phyloP scores from a whole-genome alignment of 2,888 invertebrate species.

The Drosophila prolongata region DNA sequence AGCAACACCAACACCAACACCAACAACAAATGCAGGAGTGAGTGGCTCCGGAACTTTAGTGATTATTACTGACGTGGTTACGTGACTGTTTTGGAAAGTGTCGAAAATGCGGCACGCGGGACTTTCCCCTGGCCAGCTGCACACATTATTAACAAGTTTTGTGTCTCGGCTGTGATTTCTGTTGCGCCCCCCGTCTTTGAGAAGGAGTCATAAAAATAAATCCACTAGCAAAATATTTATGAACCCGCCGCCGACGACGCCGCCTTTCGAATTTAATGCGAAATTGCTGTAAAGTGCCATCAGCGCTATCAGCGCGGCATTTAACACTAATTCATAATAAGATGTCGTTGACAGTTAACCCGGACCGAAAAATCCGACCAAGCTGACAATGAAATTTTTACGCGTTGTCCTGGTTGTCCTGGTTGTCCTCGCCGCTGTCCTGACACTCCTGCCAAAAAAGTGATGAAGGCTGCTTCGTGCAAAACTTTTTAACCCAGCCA shows the following conservation, averaged over 20 bases:
- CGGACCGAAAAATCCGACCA: slow-evolving; percentile 53
- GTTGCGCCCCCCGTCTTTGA: slow-evolving; percentile 24
- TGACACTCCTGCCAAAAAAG: slow-evolving; percentile 47
- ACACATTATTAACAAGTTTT: slow-evolving; percentile 70
- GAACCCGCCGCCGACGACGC: slow-evolving; percentile 37
- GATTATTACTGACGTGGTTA: slow-evolving; percentile 84
- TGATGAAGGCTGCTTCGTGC: slow-evolving; percentile 61
- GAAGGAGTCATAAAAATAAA: slow-evolving; percentile 70
- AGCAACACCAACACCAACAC: slow-evolving; percentile 10
- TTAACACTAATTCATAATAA: slow-evolving; percentile 82
- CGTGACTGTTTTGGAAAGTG: slow-evolving; percentile 84
- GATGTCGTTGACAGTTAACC: slow-evolving; percentile 81
- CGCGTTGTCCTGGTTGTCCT: slow-evolving; percentile 47
- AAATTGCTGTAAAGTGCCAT: slow-evolving; percentile 67
- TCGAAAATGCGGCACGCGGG: slow-evolving; percentile 81
- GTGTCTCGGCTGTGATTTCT: slow-evolving; percentile 70
- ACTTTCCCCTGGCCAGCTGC: slow-evolving; percentile 29
- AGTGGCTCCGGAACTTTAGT: slow-evolving; percentile 82
- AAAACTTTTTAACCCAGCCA: slow-evolving; percentile 29
- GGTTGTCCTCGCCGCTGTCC: slow-evolving; percentile 42
- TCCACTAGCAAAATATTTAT: slow-evolving; percentile 73
- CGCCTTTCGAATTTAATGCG: slow-evolving; percentile 55
- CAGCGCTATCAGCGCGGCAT: slow-evolving; percentile 70
- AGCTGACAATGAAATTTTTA: slow-evolving; percentile 70
- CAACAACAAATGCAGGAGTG: slow-evolving; percentile 30